Evolutionary conservation across 2,888 invertebrate genomes (phyloP).

Genomic region (Crematogaster levior): DNA sequence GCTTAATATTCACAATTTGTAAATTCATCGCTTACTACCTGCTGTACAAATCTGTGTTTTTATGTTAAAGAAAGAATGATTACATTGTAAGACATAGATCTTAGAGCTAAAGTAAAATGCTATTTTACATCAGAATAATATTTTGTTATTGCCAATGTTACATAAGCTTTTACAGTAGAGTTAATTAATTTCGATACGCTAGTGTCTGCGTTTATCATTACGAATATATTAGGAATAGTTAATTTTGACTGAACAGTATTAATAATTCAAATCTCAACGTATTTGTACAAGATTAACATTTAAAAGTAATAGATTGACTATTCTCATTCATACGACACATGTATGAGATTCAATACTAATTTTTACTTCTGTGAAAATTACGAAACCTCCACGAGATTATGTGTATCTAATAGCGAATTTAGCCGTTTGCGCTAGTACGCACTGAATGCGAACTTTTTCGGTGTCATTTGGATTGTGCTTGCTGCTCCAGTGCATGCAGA

Average conservation of each 20-base stretch:
- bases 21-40: not conserved
- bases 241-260: not conserved
- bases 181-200: slow-evolving; percentile 7
- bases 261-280: slow-evolving; percentile 1
- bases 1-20: not conserved
- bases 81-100: slow-evolving; percentile 17
- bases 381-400: not conserved
- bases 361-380: not conserved
- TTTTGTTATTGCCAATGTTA: slow-evolving; percentile 25
- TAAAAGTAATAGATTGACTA: not conserved
- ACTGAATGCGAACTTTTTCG: no score
- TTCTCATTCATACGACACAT: not conserved
- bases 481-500: no score
- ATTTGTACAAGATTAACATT: slow-evolving; percentile 15
- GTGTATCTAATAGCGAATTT: no score
- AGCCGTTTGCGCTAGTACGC: no score
- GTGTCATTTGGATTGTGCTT: no score
- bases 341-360: not conserved
- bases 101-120: slow-evolving; percentile 18
- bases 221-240: not conserved
- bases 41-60: slow-evolving; percentile 24
- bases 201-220: not conserved
- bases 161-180: not conserved
- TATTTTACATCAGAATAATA: slow-evolving; percentile 34
- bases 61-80: not conserved